Conservation (phyloP, 2,888 invertebrate species). For the Tinea trinotella region DNA sequence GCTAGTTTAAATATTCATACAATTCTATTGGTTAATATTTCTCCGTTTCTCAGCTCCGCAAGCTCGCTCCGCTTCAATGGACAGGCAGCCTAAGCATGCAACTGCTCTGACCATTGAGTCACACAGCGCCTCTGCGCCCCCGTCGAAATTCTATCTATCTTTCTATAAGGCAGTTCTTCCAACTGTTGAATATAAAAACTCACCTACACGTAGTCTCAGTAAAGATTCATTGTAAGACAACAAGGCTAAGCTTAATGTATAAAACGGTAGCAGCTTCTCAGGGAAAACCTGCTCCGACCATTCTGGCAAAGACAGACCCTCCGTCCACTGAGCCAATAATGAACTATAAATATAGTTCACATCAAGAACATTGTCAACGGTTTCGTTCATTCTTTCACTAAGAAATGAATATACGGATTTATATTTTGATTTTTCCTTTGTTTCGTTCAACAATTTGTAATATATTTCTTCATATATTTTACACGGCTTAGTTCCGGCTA, state of each 20-base stretch:
- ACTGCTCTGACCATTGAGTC: too few relatives aligned
- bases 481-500: constrained; percentile 55
- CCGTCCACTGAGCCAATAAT: constrained; percentile 74
- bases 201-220: constrained; percentile 81
- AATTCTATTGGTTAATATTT: too few relatives aligned
- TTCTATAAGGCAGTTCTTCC: too few relatives aligned
- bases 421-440: constrained; percentile 65
- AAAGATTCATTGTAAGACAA: constrained; percentile 80
- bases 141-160: too few relatives aligned
- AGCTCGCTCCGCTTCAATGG: too few relatives aligned
- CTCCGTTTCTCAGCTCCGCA: too few relatives aligned
- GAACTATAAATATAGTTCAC: constrained; percentile 82
- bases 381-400: constrained; percentile 61
- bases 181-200: too few relatives aligned
- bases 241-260: constrained; percentile 78
- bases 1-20: too few relatives aligned
- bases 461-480: constrained; percentile 52
- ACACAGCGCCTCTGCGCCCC: too few relatives aligned
- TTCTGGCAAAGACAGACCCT: constrained; percentile 78
- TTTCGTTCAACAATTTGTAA: constrained; percentile 58
- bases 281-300: constrained; percentile 83
- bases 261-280: constrained; percentile 75
- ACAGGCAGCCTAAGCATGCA: too few relatives aligned
- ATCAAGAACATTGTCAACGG: constrained; percentile 68
- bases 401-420: constrained; percentile 75